These are phyloP conservation scores for Euzetes globulus DNA, from an alignment of 2,888 invertebrate species.

Conservation along the genomic window DNA sequence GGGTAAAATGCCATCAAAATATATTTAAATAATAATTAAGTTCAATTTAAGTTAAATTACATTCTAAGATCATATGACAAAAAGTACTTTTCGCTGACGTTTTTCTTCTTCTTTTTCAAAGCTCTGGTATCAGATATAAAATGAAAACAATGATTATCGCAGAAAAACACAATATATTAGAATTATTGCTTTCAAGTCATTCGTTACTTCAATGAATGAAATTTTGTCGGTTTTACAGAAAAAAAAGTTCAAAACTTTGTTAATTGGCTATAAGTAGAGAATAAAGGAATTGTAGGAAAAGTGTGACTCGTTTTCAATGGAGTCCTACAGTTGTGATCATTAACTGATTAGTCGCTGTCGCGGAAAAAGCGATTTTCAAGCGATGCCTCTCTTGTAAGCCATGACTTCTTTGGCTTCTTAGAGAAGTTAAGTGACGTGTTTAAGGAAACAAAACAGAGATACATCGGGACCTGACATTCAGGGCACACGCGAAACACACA, in stretches of 20 bases:
- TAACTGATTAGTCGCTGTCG: conserved; percentile 7
- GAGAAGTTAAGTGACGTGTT: conserved; percentile 10
- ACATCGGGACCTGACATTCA: background rate
- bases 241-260: background rate
- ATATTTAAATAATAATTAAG: no score
- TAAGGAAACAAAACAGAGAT: background rate
- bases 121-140: no score
- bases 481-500: background rate
- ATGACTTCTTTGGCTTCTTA: background rate
- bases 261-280: background rate
- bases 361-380: conserved; percentile 3
- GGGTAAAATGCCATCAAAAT: no score
- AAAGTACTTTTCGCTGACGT: no score
- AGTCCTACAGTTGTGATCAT: background rate
- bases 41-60: no score
- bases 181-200: background rate
- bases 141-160: no score
- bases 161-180: background rate
- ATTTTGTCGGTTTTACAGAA: background rate
- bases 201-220: background rate
- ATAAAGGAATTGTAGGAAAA: background rate
- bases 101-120: no score
- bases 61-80: no score
- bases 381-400: conserved; percentile 5
- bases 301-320: background rate